Conservation (phyloP, 2,888 invertebrate genomes). For the Rhogogaster chlorosoma region DNA sequence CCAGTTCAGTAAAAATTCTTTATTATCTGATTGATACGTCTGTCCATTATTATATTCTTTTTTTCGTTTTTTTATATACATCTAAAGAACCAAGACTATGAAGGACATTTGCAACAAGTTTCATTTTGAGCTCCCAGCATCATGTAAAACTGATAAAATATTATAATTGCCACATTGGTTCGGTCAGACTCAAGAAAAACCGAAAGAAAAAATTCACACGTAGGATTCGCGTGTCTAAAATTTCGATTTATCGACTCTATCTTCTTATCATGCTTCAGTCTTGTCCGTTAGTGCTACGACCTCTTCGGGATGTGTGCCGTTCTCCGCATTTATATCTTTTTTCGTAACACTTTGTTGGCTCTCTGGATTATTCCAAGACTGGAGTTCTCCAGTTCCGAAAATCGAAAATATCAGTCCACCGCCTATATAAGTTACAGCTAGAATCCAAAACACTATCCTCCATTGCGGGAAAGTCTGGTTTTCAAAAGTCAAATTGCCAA, state of each 20-base stretch:
- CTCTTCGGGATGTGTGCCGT: conserved; percentile 71
- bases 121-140: not conserved
- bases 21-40: not conserved
- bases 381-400: conserved; percentile 86
- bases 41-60: not conserved
- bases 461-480: conserved; percentile 88
- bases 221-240: not conserved
- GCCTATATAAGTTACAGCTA: conserved; percentile 85
- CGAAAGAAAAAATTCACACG: conserved; percentile 5
- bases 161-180: not conserved
- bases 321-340: conserved; percentile 55
- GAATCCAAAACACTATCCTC: conserved; percentile 90
- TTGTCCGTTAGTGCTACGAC: conserved; percentile 76
- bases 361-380: conserved; percentile 77
- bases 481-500: conserved; percentile 86
- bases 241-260: not conserved
- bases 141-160: not conserved
- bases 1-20: not conserved
- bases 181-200: not conserved
- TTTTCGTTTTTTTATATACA: not conserved
- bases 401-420: conserved; percentile 84
- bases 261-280: conserved; percentile 70
- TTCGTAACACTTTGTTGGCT: not conserved
- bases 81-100: not conserved
- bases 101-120: not conserved